Evolutionary conservation across 2,888 invertebrate genomes (phyloP), one percentile per base, ranked within the genome.

Genomic region (Tachystola acroxantha): DNA sequence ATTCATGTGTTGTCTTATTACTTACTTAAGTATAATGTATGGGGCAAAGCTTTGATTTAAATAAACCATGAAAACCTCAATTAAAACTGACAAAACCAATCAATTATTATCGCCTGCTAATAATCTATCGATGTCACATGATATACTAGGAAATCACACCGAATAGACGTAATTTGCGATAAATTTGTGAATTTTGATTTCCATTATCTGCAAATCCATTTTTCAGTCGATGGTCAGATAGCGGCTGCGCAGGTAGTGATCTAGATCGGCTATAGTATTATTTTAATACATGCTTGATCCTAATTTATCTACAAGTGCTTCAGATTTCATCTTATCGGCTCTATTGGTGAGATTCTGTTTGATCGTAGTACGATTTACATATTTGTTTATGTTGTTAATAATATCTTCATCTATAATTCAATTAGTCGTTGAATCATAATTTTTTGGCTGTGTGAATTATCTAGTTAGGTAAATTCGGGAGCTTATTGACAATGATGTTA

Each of bases 201-300:
- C 22, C 14, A 32, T 76, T 78, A 81, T 85, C 81, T 64, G 54
- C 48, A 68, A 77, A 76, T 75, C 76, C 69, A 59, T 73, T 70
- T 73, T 82, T 79, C 79, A 84, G 82, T 84, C 80, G 75, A 84
- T 82, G 45, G 64, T 37, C 53, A 70, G 84, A 86, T 86, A 81
- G 80, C 68, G 53, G 48, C 42, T 53, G 55, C 46, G 67, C 50
- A 61, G 79, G 82, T 80, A 72, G 82, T 78, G 63, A 67, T 68
- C 20, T 30, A 24, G 34, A 32, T 34, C 14, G 10, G 7, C 20
- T 27, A 11, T 10, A 27, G 16, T 40, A 33, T 35, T 39, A 36
- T 27, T 25, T 36, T 32, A 37, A 34, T 37, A 11, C 35, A 26
- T 19, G 16, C 30, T 36, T 29, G 34, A 11, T 12, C 20, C 20